Evolutionary conservation across 2,888 invertebrate genomes (phyloP).

Genomic region (Parascotia fuliginaria): DNA sequence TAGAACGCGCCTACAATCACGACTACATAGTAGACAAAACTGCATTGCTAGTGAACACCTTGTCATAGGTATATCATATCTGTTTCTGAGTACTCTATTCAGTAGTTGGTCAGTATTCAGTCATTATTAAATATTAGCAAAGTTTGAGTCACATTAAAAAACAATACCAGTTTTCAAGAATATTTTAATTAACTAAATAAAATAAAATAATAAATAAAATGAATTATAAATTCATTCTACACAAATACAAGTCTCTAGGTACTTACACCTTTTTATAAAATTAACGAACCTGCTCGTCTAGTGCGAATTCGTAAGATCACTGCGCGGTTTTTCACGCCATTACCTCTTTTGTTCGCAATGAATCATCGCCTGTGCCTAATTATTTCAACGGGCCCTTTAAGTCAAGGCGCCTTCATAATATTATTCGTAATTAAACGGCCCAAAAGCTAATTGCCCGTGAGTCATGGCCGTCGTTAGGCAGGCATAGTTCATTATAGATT

Average conservation of each 20-base stretch:
- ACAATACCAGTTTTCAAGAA: not conserved
- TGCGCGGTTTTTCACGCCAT: slow-evolving; percentile 69
- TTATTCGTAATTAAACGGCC: slow-evolving; percentile 77
- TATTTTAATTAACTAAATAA: not conserved
- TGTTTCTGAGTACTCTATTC: too few species aligned
- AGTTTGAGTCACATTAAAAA: too few species aligned
- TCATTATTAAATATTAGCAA: too few species aligned
- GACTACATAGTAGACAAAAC: too few species aligned
- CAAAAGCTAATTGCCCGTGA: slow-evolving; percentile 76
- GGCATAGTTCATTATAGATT: slow-evolving; percentile 63
- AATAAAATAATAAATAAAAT: slow-evolving; percentile 4
- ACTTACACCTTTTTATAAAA: slow-evolving; percentile 36
- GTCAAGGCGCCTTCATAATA: slow-evolving; percentile 70
- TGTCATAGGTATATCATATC: too few species aligned
- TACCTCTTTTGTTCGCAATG: slow-evolving; percentile 75
- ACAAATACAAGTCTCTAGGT: slow-evolving; percentile 23
- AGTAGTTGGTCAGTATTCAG: too few species aligned
- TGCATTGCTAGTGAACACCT: too few species aligned
- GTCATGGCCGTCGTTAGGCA: slow-evolving; percentile 61
- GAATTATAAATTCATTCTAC: slow-evolving; percentile 15
- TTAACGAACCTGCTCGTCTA: slow-evolving; percentile 16
- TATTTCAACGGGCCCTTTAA: slow-evolving; percentile 69
- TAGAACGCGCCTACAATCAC: too few species aligned
- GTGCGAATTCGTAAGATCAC: slow-evolving; percentile 52
- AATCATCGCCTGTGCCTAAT: slow-evolving; percentile 74